Percentiles rank a stretch among this genome's conserved stretches.
Conservation (phyloP, 2,888 invertebrate species). For the Drosophila gaucha region DNA sequence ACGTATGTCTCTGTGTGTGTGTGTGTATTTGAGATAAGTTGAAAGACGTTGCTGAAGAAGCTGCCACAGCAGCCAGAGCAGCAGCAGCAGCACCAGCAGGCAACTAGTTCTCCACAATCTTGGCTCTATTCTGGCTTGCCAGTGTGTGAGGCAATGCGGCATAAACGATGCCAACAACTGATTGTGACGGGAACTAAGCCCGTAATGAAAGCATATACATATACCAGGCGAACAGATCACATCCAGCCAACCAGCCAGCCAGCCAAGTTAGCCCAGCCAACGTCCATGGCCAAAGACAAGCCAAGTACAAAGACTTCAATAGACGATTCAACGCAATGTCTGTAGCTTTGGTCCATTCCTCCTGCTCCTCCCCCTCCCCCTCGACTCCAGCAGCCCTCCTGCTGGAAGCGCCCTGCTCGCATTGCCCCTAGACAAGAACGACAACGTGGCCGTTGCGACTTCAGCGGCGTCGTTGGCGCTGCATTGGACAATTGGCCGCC, state of each 20-base stretch:
- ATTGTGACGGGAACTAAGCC: conserved; percentile 83
- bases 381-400: not conserved
- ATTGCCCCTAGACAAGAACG: conserved; percentile 33
- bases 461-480: conserved; percentile 53
- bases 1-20: conserved; percentile 6
- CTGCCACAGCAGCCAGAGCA: conserved; percentile 55
- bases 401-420: conserved; percentile 23
- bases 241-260: conserved; percentile 29
- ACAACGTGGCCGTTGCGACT: conserved; percentile 40
- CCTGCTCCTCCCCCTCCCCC: not conserved
- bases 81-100: conserved; percentile 29
- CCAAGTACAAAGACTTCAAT: conserved; percentile 57
- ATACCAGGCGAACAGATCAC: conserved; percentile 60
- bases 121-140: conserved; percentile 18
- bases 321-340: conserved; percentile 68
- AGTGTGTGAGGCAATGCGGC: conserved; percentile 74
- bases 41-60: conserved; percentile 79
- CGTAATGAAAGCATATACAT: conserved; percentile 81
- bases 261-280: conserved; percentile 30
- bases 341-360: conserved; percentile 15
- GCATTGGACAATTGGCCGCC: conserved; percentile 76
- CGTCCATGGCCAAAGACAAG: conserved; percentile 44
- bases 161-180: conserved; percentile 83
- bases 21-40: conserved; percentile 65
- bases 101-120: conserved; percentile 61